Evolutionary conservation across 2,888 invertebrate species (phyloP).

Genomic region (Heliconius charithonia): DNA sequence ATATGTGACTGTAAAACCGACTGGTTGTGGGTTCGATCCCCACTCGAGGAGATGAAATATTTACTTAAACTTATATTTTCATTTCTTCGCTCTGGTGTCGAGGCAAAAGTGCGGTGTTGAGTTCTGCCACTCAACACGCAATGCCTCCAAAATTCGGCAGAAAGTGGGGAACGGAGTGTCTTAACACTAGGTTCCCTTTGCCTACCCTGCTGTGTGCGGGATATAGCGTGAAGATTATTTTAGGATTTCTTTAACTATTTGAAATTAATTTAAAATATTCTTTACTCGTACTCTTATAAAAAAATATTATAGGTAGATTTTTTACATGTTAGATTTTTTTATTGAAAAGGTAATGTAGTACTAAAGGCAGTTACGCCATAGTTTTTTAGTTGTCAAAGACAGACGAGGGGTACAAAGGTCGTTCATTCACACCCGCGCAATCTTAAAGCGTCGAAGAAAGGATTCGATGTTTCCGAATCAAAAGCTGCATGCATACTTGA

Average conservation of each 20-base stretch:
- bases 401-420: slow-evolving; percentile 70
- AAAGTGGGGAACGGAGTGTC: no score
- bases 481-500: slow-evolving; percentile 51
- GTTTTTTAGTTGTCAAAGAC: slow-evolving; percentile 74
- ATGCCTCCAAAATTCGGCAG: no score
- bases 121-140: no score
- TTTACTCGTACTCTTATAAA: not conserved
- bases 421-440: slow-evolving; percentile 55
- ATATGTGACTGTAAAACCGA: no score
- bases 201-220: no score
- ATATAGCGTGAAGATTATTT: no score
- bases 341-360: slow-evolving; percentile 65
- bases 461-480: slow-evolving; percentile 66
- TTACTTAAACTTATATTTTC: no score
- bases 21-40: no score
- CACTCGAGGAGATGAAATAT: no score
- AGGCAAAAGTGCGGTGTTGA: no score
- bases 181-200: no score
- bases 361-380: slow-evolving; percentile 68
- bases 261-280: not conserved
- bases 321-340: slow-evolving; percentile 65
- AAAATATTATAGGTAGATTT: not conserved
- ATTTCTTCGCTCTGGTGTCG: no score
- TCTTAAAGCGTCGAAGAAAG: slow-evolving; percentile 64
- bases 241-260: not conserved